phyloP scores from a whole-genome alignment of 2,113 vertebrate genomes.

The Phyllostomus hastatus region DNA sequence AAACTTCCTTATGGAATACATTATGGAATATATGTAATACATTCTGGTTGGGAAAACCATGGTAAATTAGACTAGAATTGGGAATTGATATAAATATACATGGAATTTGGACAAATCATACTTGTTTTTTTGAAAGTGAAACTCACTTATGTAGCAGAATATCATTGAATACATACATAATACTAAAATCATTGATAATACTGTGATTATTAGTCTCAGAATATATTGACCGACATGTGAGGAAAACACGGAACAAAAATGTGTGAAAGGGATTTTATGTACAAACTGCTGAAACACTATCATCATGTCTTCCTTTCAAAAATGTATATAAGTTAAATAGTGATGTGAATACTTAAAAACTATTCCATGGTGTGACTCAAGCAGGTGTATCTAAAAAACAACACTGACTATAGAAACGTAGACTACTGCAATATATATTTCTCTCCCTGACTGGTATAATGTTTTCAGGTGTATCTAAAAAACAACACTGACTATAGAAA shows the following conservation, averaged over 20 bases:
- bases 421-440: not conserved
- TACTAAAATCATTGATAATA: not conserved
- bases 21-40: not conserved
- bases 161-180: not conserved
- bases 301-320: not conserved
- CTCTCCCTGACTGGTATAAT: constrained; percentile 34
- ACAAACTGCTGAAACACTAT: not conserved
- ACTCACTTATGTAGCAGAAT: not conserved
- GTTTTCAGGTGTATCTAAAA: not conserved
- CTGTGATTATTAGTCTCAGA: not conserved
- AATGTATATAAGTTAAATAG: not conserved
- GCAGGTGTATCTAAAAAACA: not conserved
- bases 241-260: not conserved
- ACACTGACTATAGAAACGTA: not conserved
- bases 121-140: not conserved
- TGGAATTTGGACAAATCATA: not conserved
- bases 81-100: not conserved
- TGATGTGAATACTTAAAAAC: not conserved
- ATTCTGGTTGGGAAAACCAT: not conserved
- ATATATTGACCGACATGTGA: not conserved
- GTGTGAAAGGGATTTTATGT: not conserved
- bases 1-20: not conserved
- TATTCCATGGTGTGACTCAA: not conserved
- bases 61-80: not conserved
- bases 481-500: not conserved